These are phyloP conservation scores for Catostomus latipinnis DNA, from an alignment of 2,797 vertebrate genomes.

Conservation along the genomic window DNA sequence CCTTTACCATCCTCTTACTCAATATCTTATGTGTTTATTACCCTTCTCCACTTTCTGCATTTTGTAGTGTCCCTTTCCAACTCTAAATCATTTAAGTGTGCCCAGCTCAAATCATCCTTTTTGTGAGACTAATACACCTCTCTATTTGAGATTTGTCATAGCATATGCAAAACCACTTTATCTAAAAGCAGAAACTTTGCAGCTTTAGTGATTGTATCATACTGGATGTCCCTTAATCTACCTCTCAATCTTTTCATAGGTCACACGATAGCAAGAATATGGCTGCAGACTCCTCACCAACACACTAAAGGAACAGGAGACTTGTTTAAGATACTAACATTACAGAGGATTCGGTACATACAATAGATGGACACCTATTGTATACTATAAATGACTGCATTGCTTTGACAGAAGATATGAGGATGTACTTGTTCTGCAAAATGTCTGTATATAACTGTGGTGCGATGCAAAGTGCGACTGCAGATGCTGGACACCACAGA, in stretches of 20 bases:
- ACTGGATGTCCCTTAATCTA: slow-evolving; percentile 45
- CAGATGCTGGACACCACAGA: slow-evolving; percentile 48
- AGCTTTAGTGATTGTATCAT: neutral
- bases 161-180: neutral
- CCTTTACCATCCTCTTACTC: slow-evolving; percentile 53
- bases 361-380: slow-evolving; percentile 21
- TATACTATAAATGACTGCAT: slow-evolving; percentile 7
- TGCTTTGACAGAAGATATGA: slow-evolving; percentile 23
- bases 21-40: slow-evolving; percentile 62
- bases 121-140: slow-evolving; percentile 1
- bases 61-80: slow-evolving; percentile 10
- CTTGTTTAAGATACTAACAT: slow-evolving; percentile 56
- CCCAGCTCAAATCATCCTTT: slow-evolving; percentile 3
- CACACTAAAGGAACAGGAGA: slow-evolving; percentile 68
- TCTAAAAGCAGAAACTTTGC: neutral
- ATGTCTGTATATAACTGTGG: slow-evolving; percentile 13
- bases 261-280: slow-evolving; percentile 90
- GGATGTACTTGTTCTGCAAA: neutral
- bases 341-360: slow-evolving; percentile 15
- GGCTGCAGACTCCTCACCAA: slow-evolving; percentile 57
- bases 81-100: slow-evolving; percentile 13
- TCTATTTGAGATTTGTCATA: neutral
- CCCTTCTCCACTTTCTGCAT: slow-evolving; percentile 60
- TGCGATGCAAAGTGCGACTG: neutral
- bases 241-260: slow-evolving; percentile 75